Base-by-base conservation (phyloP, 2,888 invertebrate species). In the Boloria euphrosyne region DNA sequence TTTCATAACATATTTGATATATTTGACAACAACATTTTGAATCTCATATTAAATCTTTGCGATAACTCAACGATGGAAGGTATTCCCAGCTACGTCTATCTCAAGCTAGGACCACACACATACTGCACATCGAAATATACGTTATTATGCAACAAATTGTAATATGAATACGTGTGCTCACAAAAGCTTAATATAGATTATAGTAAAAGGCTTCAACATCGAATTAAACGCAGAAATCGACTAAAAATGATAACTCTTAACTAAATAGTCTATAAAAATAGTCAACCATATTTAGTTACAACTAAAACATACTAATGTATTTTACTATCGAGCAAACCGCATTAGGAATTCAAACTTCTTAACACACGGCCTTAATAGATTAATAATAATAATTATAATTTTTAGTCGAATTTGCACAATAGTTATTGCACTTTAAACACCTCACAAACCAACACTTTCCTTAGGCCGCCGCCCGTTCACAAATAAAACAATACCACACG, bases 121-220 rank as follows among this genome's bases (percentile, higher is more conserved):
- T 80, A 83, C 70, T 66, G 73, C 74, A 73, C 73, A 75, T 76
- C 74, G 75, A 76, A 76, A 75, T 70, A 73, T 70, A 71, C 76
- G 75, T 84, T 90, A 90, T 90, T 90, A 90, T 90, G 90, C 90
- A 90, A 91, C 88, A 89, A 84, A 85, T 82, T 83, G 82, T 77
- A 81, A 75, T 76, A 77, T 70, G 76, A 73, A 70, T 68, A 70
- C 55, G 69, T 69, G 67, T 66, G 65, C 62, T 66, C 65, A 46
- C 66, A 68, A 58, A 85, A 85, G 85, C 83, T 85, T 82, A 79
- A 80, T 80, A 75, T 80, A 81, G 75, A 74, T 76, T 78, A 73
- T 43, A 80, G 84, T 84, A 76, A 78, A 87, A 89, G 85, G 87
- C 86, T 77, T 79, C 84, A 84, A 86, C 81, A 67, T 75, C 71